phyloP scores from a whole-genome alignment of 2,113 vertebrate species.

The Mola mola region DNA sequence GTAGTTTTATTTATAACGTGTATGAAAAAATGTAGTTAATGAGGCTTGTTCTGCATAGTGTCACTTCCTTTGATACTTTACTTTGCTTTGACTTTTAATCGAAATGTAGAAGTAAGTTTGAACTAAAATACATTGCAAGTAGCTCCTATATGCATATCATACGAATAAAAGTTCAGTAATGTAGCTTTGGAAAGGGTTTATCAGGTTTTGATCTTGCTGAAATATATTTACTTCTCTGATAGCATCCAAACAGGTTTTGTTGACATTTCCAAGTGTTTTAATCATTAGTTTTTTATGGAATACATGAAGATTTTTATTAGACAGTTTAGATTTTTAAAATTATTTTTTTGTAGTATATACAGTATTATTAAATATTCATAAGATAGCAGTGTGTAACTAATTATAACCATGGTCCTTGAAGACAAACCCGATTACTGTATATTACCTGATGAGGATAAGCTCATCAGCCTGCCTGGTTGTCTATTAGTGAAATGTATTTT shows the following conservation, averaged over 20 bases:
- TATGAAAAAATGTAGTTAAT: too few species aligned
- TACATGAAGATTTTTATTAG: constrained; percentile 38
- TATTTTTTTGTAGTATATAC: constrained; percentile 28
- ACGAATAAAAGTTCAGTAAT: neutral
- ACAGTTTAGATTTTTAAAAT: constrained; percentile 42
- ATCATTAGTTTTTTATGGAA: constrained; percentile 39
- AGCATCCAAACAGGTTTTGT: constrained; percentile 12
- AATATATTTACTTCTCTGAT: constrained; percentile 35
- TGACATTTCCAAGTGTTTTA: constrained; percentile 46
- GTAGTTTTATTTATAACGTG: too few species aligned
- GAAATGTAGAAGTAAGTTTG: neutral
- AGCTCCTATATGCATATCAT: neutral
- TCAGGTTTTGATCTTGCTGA: constrained; percentile 10
- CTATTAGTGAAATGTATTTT: constrained; percentile 37
- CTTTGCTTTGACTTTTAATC: neutral
- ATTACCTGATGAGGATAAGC: constrained; percentile 30
- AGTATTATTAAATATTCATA: constrained; percentile 53
- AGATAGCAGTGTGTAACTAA: constrained; percentile 41
- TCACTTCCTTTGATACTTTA: too few species aligned
- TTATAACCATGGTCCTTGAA: constrained; percentile 43
- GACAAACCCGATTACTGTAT: constrained; percentile 1
- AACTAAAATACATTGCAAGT: neutral
- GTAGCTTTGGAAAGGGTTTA: neutral
- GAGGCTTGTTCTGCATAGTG: too few species aligned
- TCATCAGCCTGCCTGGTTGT: constrained; percentile 33